These are phyloP conservation scores for Aurelia sp. DNA, from an alignment of 30 jellyfish, hydroid and myxozoan species.

Conservation along the genomic window DNA sequence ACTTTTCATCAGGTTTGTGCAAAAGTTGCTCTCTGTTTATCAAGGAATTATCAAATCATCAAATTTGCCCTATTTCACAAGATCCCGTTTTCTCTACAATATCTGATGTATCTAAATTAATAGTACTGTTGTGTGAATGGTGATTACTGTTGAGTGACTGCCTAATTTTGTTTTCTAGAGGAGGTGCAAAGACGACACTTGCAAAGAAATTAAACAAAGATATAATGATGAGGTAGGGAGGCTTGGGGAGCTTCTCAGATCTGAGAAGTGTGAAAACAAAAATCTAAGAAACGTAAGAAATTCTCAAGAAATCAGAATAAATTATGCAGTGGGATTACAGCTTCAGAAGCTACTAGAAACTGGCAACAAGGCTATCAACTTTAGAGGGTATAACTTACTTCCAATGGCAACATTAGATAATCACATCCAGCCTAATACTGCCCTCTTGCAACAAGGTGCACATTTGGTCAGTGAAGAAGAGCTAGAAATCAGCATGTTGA, in stretches of 20 bases:
- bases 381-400: conserved; percentile 19
- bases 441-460: conserved; percentile 2
- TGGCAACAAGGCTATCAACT: conserved; percentile 1
- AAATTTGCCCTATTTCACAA: no score
- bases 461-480: neutral
- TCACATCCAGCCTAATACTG: neutral
- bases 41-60: no score
- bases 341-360: conserved; percentile 1
- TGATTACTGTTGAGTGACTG: no score
- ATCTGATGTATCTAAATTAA: no score
- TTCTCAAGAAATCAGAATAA: neutral
- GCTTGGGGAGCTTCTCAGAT: conserved; percentile 32
- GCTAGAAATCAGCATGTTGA: conserved; percentile 10
- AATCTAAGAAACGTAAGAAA: neutral
- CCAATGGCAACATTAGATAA: conserved; percentile 9
- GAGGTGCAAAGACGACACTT: conserved; percentile 6
- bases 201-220: conserved; percentile 3
- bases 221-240: neutral
- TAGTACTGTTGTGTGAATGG: no score
- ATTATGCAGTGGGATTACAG: conserved; percentile 9
- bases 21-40: no score
- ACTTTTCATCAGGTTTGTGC: no score
- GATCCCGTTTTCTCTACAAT: no score
- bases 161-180: neutral
- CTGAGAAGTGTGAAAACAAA: conserved; percentile 8